Evolutionary conservation across 2,888 invertebrate genomes (phyloP).

Genomic region (Volucella zonaria): DNA sequence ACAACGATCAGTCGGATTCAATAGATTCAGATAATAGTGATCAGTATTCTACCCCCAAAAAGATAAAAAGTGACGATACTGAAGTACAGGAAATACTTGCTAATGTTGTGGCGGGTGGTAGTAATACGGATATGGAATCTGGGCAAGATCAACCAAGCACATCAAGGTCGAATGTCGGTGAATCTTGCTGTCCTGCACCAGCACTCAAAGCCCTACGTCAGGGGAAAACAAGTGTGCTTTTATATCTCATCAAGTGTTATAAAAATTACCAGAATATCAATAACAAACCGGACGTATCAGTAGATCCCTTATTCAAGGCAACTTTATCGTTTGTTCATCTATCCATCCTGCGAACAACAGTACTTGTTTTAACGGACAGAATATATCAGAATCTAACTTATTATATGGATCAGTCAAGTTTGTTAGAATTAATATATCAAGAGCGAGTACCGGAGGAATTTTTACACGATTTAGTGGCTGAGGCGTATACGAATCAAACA

Average conservation of each 20-base stretch:
- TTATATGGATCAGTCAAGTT: slow-evolving; percentile 83
- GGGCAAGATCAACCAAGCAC: slow-evolving; percentile 75
- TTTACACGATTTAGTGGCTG: slow-evolving; percentile 84
- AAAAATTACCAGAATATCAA: slow-evolving; percentile 77
- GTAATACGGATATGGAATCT: slow-evolving; percentile 38
- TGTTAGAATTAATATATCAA: slow-evolving; percentile 85
- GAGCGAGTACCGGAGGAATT: slow-evolving; percentile 86
- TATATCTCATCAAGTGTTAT: slow-evolving; percentile 80
- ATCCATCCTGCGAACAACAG: slow-evolving; percentile 77
- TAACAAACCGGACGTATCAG: slow-evolving; percentile 60
- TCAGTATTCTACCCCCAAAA: slow-evolving; percentile 83
- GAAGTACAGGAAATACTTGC: slow-evolving; percentile 81
- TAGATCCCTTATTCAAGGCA: slow-evolving; percentile 66
- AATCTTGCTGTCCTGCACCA: slow-evolving; percentile 74
- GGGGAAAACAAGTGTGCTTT: slow-evolving; percentile 79
- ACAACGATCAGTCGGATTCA: slow-evolving; percentile 74
- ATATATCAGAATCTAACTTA: slow-evolving; percentile 78
- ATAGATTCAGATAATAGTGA: slow-evolving; percentile 81
- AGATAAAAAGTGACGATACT: slow-evolving; percentile 82
- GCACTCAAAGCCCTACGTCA: slow-evolving; percentile 74
- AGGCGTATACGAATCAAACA: slow-evolving; percentile 83
- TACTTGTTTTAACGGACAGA: slow-evolving; percentile 79
- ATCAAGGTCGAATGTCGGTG: slow-evolving; percentile 64
- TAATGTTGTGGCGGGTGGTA: slow-evolving; percentile 77
- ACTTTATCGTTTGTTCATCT: slow-evolving; percentile 57